Evolutionary conservation across 2,888 invertebrate genomes (phyloP).

Genomic region (Iselma pallidipennis): DNA sequence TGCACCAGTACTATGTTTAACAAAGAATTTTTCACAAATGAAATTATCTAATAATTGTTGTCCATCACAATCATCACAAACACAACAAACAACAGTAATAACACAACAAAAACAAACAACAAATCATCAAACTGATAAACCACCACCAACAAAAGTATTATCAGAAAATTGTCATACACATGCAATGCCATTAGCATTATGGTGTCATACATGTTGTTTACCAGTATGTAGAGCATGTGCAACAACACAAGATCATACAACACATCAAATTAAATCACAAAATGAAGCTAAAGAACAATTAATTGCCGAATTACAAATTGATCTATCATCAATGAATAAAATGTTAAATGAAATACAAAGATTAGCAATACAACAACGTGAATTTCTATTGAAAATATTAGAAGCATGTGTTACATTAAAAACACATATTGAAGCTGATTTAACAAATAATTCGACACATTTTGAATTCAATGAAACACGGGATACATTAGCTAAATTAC

Average conservation of each 20-base stretch:
- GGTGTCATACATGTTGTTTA: conserved; percentile 70
- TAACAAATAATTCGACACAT: conserved; percentile 69
- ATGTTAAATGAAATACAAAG: conserved; percentile 72
- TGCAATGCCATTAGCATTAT: conserved; percentile 71
- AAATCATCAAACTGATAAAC: conserved; percentile 39
- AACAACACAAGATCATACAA: conserved; percentile 66
- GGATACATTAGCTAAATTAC: conserved; percentile 65
- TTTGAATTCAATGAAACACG: conserved; percentile 69
- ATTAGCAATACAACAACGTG: conserved; percentile 70
- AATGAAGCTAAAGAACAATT: conserved; percentile 68
- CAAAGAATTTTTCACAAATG: conserved; percentile 65
- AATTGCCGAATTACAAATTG: conserved; percentile 67
- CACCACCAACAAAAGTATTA: conserved; percentile 43
- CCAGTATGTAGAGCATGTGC: conserved; percentile 71
- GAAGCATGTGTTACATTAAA: conserved; percentile 76
- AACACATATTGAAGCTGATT: conserved; percentile 74
- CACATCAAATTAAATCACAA: conserved; percentile 70
- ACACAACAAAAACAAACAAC: conserved; percentile 23
- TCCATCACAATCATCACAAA: conserved; percentile 36
- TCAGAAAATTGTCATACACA: conserved; percentile 72
- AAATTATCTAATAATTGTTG: conserved; percentile 55
- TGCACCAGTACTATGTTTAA: conserved; percentile 67
- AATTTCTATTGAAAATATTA: conserved; percentile 71
- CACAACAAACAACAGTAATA: conserved; percentile 38
- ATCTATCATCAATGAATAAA: conserved; percentile 70